Evolutionary conservation across 1,140 invertebrate genomes (phyloP).

Genomic region (Rhopalosiphum padi): DNA sequence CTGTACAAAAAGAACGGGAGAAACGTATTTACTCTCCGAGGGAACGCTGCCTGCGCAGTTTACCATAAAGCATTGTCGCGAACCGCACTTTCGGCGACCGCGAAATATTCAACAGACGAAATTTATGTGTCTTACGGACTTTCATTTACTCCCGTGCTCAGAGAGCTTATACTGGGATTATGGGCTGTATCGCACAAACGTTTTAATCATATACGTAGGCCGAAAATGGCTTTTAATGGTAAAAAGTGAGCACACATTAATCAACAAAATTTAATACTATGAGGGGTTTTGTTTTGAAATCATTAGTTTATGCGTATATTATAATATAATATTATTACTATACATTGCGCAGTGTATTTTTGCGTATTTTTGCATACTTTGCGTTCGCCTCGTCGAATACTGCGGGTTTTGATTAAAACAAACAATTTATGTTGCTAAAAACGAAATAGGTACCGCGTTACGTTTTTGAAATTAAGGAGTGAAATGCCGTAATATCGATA

Average conservation of each 20-base stretch:
- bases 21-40: neutral
- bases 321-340: neutral
- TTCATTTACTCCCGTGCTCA: neutral
- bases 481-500: neutral
- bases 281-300: neutral
- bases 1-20: neutral
- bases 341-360: neutral
- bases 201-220: neutral
- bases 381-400: neutral
- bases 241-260: conserved; percentile 10
- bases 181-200: neutral
- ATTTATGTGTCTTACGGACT: neutral
- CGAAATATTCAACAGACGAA: neutral
- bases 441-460: neutral
- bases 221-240: neutral
- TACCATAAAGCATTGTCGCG: neutral
- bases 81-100: neutral
- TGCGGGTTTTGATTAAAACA: neutral
- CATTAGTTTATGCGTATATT: neutral
- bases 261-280: conserved; percentile 17
- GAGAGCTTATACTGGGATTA: neutral
- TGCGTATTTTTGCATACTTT: neutral
- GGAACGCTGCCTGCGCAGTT: neutral
- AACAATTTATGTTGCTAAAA: neutral
- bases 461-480: neutral